Evolutionary conservation across 2,113 vertebrate genomes (phyloP), one percentile per base, ranked within the genome.

Genomic region (cattle (Bos taurus)): DNA sequence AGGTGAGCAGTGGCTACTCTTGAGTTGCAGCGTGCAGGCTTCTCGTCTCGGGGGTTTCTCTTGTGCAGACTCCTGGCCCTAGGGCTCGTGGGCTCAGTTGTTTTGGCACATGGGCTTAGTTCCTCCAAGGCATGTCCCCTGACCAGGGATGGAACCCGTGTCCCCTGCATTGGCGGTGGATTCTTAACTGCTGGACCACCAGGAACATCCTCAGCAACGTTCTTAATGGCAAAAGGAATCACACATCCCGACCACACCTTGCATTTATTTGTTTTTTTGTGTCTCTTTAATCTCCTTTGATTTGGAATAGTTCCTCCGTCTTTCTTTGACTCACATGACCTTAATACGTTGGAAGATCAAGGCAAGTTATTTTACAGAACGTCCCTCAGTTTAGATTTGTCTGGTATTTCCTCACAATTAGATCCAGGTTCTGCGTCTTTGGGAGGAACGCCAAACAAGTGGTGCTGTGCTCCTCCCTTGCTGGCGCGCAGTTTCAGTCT

Each of bases 91-190:
- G 74, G 43, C 43, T 13, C 43, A 16, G 43, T 48, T 7, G 2
- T 78, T 48, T 15, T 9, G 26, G 26, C 1, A 1, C 7, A 1
- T 1, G 14, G 43, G 2, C 26, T 78, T 48, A 46, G 7, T 16
- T 30, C 43, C 77, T 46, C 77, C 0, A 1, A 5, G 26, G 77
- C 77, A 10, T 5, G 43, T 48, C 46, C 14, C 77, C 15, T 16
- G 74, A 48, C 7, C 26, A 30, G 26, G 74, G 6, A 16, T 5
- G 2, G 26, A 48, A 46, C 15, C 8, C 8, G 0, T 12, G 46
- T 33, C 28, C 9, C 46, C 46, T 2, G 5, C 28, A 2, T 6
- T 33, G 77, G 78, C 46, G 46, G 28, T 0, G 1, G 78, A 50
- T 11, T 80, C 78, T 50, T 30, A 50, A 2, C 46, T 28, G 9